Evolutionary conservation across 2,888 invertebrate genomes (phyloP).

Genomic region (Lithophane ornitopus): DNA sequence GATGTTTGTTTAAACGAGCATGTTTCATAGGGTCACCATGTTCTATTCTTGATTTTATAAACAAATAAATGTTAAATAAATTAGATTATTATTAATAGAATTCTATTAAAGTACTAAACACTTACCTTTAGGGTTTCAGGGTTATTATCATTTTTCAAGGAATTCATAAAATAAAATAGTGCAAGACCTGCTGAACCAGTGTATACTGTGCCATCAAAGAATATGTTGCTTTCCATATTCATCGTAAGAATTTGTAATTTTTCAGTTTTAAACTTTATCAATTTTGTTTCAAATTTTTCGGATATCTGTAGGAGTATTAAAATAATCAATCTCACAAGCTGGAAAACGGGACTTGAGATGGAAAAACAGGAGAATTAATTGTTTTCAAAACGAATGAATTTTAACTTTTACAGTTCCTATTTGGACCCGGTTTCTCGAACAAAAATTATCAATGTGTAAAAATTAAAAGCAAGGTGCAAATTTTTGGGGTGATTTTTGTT

Average conservation of each 20-base stretch:
- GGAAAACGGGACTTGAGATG: neutral
- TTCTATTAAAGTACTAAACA: constrained; percentile 1
- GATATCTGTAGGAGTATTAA: constrained; percentile 84
- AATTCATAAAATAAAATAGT: constrained; percentile 91
- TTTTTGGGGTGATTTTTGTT: neutral
- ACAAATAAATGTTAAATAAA: too few species aligned
- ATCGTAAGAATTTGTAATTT: constrained; percentile 82
- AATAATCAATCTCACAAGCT: neutral
- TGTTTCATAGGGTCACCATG: too few species aligned
- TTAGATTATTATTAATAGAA: neutral
- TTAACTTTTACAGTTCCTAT: too few species aligned
- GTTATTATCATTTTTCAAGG: constrained; percentile 71
- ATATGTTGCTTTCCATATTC: constrained; percentile 84
- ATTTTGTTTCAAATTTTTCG: constrained; percentile 81
- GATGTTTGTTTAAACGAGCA: too few species aligned
- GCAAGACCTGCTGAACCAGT: constrained; percentile 94
- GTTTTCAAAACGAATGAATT: too few species aligned
- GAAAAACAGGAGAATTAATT: too few species aligned
- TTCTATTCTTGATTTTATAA: too few species aligned
- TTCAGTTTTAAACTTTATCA: constrained; percentile 81
- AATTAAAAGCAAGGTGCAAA: neutral
- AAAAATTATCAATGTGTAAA: neutral
- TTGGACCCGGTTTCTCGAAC: neutral
- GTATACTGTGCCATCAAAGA: constrained; percentile 92
- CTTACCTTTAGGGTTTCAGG: constrained; percentile 76